Evolutionary conservation across 1,140 invertebrate genomes (phyloP), one percentile per base, ranked within the genome.

Genomic region (Cyrtorhinus lividipennis): DNA sequence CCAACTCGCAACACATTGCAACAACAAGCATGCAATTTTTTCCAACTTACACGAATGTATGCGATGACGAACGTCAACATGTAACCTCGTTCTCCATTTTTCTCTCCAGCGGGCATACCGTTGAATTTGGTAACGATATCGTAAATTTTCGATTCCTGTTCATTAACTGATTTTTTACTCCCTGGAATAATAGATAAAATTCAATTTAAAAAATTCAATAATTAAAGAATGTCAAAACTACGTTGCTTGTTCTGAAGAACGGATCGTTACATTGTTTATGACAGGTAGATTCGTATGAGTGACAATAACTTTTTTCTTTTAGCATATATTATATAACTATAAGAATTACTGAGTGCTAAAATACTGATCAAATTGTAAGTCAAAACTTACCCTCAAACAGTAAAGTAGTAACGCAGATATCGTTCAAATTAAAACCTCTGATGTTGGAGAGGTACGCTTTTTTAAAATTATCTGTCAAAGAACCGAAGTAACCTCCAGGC

Each of bases 21-120:
- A n/a, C n/a, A n/a, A n/a, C n/a, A n/a, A n/a, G n/a, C n/a, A n/a
- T n/a, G n/a, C n/a, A n/a, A n/a, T n/a, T n/a, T n/a, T n/a, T n/a
- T n/a, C n/a, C n/a, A 30, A 75, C 80, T 80, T 73, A 89, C 90
- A 72, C 95, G 81, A 18, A 98, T 85, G 72, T 99, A 99, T 15
- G 95, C 96, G 64, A 98, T 98, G n/a, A 97, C 92, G 73, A 97
- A 98, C 0, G 96, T 98, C 3, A 99, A 73, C 65, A 92, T 87
- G 69, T 99, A 99, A 3, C 96, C 96, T 38, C 91, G 80, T 73
- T 92, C 85, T 0, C 96, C 96, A 72, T 98, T 98, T 24, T 84
- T 85, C 63, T 91, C 89, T 0, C 95, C 95, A 0, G 88, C 93
- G 1, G 90, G 83, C 44, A 98, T 76, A 8, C 93, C 94, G 0